These are phyloP conservation scores for Dryobates pubescens DNA, from an alignment of 2,797 vertebrate species.

Conservation along the genomic window DNA sequence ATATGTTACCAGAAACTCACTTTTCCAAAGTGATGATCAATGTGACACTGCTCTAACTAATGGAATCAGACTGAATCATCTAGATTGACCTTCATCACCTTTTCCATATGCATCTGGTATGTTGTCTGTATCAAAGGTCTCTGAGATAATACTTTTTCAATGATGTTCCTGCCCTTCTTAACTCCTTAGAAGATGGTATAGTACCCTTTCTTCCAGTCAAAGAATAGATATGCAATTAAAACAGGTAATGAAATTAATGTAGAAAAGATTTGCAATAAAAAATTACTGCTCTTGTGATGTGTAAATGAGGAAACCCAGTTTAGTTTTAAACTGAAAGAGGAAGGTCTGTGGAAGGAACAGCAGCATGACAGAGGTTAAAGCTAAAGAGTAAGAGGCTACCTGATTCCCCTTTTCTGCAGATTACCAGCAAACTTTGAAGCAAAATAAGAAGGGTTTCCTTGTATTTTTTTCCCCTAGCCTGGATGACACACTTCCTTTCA, in stretches of 20 bases:
- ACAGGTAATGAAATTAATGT: background rate
- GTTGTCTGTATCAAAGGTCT: background rate
- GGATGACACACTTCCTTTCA: background rate
- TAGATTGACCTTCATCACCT: background rate
- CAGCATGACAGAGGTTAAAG: background rate
- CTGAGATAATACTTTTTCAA: background rate
- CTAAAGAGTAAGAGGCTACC: background rate
- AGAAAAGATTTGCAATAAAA: background rate
- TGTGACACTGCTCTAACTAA: background rate
- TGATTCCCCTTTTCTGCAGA: background rate
- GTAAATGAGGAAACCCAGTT: background rate
- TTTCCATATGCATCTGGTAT: background rate
- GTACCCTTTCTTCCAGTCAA: background rate
- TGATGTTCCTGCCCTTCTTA: background rate
- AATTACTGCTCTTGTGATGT: background rate
- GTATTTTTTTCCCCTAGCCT: background rate
- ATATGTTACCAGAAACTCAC: background rate
- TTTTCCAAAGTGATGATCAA: background rate
- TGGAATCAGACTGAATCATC: background rate
- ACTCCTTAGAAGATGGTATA: background rate
- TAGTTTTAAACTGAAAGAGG: background rate
- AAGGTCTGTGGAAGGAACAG: background rate
- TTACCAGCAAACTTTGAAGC: background rate
- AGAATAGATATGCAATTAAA: background rate
- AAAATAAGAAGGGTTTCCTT: background rate